phyloP scores from a whole-genome alignment of 1,140 invertebrate species.

The Rhyacophila brunnea region DNA sequence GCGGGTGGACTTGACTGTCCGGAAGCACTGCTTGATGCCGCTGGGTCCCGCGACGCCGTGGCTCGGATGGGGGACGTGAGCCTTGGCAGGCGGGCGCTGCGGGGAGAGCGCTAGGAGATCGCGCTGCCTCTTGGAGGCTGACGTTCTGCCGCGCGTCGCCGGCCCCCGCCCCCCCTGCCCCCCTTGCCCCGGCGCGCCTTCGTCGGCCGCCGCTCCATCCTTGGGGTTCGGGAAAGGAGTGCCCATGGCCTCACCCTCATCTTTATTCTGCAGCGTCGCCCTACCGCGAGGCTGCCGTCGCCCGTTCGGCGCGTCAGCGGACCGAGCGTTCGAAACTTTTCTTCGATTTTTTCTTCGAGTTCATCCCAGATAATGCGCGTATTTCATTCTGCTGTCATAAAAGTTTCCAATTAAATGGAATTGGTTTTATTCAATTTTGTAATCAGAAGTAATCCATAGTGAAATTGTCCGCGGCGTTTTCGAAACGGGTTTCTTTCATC shows the following conservation, averaged over 20 bases:
- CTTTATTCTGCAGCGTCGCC: slow-evolving; percentile 38
- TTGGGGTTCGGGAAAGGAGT: slow-evolving; percentile 52
- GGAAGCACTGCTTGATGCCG: slow-evolving; percentile 50
- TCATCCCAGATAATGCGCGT: too few species aligned
- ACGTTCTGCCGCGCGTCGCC: slow-evolving; percentile 19
- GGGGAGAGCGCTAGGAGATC: slow-evolving; percentile 25
- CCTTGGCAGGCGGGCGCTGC: slow-evolving; percentile 40
- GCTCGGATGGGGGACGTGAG: slow-evolving; percentile 44
- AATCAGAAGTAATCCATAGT: too few species aligned
- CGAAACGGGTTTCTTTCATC: too few species aligned
- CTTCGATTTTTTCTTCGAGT: too few species aligned
- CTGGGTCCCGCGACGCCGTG: slow-evolving; percentile 45
- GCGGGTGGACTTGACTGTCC: slow-evolving; percentile 48
- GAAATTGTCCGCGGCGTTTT: too few species aligned
- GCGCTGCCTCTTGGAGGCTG: slow-evolving; percentile 41
- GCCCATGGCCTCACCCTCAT: slow-evolving; percentile 54
- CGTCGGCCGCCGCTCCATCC: slow-evolving; percentile 27
- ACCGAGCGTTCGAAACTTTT: neutral
- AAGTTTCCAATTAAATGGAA: too few species aligned
- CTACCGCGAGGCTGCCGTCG: neutral
- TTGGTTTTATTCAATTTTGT: too few species aligned
- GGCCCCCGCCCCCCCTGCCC: slow-evolving; percentile 16
- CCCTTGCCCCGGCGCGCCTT: slow-evolving; percentile 39
- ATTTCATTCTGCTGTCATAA: too few species aligned
- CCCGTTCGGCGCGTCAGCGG: neutral